Evolutionary conservation across 2,888 invertebrate genomes (phyloP).

Genomic region (Lasius fuliginosus): DNA sequence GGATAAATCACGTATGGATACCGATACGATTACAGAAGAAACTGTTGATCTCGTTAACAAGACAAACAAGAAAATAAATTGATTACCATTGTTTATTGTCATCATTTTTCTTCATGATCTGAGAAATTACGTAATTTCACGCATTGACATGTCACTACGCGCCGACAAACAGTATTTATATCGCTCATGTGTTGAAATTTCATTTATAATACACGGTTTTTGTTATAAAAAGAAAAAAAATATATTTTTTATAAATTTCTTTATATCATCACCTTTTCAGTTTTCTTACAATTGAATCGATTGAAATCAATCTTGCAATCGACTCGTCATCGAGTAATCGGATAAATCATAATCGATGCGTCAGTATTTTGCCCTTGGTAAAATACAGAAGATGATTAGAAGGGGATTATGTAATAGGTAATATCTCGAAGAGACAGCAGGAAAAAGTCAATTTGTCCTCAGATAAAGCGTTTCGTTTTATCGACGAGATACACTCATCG

Average conservation of each 20-base stretch:
- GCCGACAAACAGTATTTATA: slow-evolving; percentile 31
- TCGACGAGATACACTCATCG: not conserved
- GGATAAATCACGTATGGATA: slow-evolving; percentile 95
- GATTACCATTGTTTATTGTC: slow-evolving; percentile 19
- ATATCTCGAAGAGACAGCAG: not conserved
- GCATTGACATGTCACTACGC: not conserved
- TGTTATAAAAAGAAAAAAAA: slow-evolving; percentile 7
- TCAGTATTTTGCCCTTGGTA: not conserved
- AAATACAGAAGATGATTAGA: not conserved
- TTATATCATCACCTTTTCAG: not conserved
- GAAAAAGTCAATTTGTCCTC: slow-evolving; percentile 4
- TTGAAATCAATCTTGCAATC: not conserved
- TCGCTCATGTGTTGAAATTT: slow-evolving; percentile 11
- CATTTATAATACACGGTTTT: slow-evolving; percentile 3
- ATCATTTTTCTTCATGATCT: slow-evolving; percentile 9
- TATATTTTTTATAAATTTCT: slow-evolving; percentile 7
- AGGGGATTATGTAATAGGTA: slow-evolving; percentile 27
- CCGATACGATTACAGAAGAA: slow-evolving; percentile 88
- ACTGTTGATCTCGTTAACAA: slow-evolving; percentile 38
- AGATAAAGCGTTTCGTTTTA: not conserved
- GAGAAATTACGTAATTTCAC: not conserved
- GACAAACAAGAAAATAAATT: slow-evolving; percentile 65
- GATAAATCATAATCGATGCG: not conserved
- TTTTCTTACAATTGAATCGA: not conserved
- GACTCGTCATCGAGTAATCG: not conserved